Conservation (phyloP, 1,140 invertebrate genomes). For the Bombus superbus region DNA sequence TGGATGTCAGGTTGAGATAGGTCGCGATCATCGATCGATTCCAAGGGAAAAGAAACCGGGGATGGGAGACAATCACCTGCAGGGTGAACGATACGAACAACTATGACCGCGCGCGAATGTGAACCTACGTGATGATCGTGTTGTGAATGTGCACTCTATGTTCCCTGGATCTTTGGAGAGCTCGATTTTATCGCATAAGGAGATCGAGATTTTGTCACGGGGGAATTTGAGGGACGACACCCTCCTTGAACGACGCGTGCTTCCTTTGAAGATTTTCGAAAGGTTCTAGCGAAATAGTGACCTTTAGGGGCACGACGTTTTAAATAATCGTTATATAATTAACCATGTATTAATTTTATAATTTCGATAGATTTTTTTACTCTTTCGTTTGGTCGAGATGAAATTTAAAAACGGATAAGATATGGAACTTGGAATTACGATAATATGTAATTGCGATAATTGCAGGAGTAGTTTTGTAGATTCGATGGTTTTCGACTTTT, state of each 20-base stretch:
- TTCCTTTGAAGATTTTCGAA: background rate
- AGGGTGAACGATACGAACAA: background rate
- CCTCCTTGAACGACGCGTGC: background rate
- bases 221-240: background rate
- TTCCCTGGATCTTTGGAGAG: background rate
- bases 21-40: conserved; percentile 46
- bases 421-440: too few relatives aligned
- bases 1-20: conserved; percentile 3
- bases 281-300: background rate
- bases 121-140: conserved; percentile 45
- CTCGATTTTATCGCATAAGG: background rate
- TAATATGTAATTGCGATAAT: background rate
- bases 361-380: too few relatives aligned
- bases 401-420: too few relatives aligned
- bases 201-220: too few relatives aligned
- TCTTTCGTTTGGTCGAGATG: too few relatives aligned
- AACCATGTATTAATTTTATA: too few relatives aligned
- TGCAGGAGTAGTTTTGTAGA: background rate
- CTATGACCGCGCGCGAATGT: conserved; percentile 10
- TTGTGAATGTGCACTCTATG: conserved; percentile 14
- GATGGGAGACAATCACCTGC: background rate
- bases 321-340: too few relatives aligned
- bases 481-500: too few relatives aligned
- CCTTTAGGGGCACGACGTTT: too few relatives aligned
- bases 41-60: background rate